These are phyloP conservation scores for Nezara viridula DNA, from an alignment of 2,888 invertebrate genomes.

Conservation along the genomic window DNA sequence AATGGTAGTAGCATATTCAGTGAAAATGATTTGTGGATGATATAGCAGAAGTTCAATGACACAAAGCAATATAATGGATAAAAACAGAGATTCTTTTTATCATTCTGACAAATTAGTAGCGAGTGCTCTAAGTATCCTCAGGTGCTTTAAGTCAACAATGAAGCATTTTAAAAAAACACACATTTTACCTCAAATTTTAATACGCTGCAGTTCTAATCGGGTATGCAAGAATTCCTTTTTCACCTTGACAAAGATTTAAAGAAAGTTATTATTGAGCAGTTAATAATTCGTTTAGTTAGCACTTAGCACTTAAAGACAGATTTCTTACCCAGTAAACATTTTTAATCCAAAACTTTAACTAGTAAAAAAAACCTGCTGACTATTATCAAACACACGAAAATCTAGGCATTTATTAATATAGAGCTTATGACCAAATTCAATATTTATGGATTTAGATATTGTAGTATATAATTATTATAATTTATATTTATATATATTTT, in stretches of 20 bases:
- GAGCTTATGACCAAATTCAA: neutral
- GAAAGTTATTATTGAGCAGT: neutral
- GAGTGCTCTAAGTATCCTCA: neutral
- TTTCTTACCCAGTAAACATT: neutral
- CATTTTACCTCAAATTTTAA: conserved; percentile 33
- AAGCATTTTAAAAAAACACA: neutral
- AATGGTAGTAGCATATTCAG: too few species aligned
- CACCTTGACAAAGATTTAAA: conserved; percentile 27
- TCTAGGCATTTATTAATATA: neutral
- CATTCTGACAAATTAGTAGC: conserved; percentile 5
- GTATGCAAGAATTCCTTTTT: conserved; percentile 4
- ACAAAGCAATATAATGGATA: neutral
- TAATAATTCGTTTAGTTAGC: neutral
- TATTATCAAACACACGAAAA: neutral
- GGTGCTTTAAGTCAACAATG: neutral
- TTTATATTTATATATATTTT: too few species aligned
- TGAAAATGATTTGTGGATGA: too few species aligned
- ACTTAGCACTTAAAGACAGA: neutral
- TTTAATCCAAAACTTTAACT: neutral
- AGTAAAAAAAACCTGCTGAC: neutral
- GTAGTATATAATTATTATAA: too few species aligned
- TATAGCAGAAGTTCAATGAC: neutral
- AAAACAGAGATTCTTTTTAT: neutral
- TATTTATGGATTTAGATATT: too few species aligned
- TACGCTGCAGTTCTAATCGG: neutral